These are phyloP conservation scores for Paracanthobrama guichenoti DNA, from an alignment of 2,113 vertebrate species.

Conservation along the genomic window DNA sequence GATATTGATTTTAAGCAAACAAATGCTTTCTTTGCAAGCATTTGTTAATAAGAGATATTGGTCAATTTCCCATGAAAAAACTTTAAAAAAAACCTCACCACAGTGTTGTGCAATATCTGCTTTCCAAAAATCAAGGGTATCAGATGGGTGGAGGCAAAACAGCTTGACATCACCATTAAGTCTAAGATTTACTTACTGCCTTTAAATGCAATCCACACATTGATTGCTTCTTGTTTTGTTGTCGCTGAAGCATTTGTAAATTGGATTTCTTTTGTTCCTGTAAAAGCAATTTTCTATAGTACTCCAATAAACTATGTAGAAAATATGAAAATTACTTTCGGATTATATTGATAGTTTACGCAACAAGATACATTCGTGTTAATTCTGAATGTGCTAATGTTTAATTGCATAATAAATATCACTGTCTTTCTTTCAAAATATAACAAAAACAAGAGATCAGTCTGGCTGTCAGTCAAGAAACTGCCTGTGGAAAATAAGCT, in stretches of 20 bases:
- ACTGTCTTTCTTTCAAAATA: background rate
- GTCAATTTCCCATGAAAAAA: background rate
- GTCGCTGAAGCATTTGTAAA: background rate
- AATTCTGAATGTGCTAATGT: background rate
- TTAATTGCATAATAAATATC: background rate
- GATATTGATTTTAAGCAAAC: conserved; percentile 19
- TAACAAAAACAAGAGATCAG: background rate
- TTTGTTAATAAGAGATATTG: background rate
- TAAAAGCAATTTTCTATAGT: background rate
- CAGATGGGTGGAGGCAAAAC: background rate
- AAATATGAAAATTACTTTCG: background rate
- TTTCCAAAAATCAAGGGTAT: background rate
- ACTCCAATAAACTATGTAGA: background rate
- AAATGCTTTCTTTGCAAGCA: background rate
- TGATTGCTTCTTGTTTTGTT: conserved; percentile 10
- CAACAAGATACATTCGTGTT: background rate
- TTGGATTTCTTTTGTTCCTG: background rate
- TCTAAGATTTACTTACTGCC: background rate
- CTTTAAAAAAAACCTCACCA: background rate
- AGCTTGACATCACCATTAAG: background rate
- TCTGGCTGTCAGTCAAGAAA: background rate
- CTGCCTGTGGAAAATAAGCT: background rate
- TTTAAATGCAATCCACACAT: background rate
- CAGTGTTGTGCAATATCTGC: background rate
- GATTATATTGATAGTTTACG: background rate